phyloP scores from a whole-genome alignment of 2,888 invertebrate genomes.

The Tachystola acroxantha region DNA sequence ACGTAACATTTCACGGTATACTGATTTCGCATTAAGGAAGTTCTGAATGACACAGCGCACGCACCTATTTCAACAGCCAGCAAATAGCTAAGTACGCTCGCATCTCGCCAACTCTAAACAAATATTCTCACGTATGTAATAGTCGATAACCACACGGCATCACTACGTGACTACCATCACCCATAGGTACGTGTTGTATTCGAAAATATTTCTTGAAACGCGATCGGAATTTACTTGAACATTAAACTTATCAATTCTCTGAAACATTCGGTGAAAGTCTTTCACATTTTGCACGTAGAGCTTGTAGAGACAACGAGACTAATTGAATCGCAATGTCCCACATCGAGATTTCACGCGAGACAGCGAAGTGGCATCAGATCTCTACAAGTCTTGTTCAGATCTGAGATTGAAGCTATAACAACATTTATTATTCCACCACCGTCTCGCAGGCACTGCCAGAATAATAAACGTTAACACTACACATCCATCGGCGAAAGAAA shows the following conservation, averaged over 20 bases:
- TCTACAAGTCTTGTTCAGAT: conserved; percentile 39
- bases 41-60: conserved; percentile 35
- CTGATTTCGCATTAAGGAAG: conserved; percentile 42
- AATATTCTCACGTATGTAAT: conserved; percentile 67
- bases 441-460: conserved; percentile 52
- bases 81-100: conserved; percentile 23
- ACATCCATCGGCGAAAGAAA: conserved; percentile 59
- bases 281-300: not conserved
- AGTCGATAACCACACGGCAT: conserved; percentile 43
- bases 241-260: not conserved
- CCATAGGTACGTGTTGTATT: conserved; percentile 49
- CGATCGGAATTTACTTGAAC: conserved; percentile 7
- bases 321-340: conserved; percentile 2
- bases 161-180: conserved; percentile 51
- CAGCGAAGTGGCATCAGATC: conserved; percentile 10
- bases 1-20: conserved; percentile 32
- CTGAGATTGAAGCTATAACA: conserved; percentile 39
- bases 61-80: conserved; percentile 31
- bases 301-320: not conserved
- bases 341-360: conserved; percentile 5
- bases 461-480: conserved; percentile 63
- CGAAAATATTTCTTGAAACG: conserved; percentile 18
- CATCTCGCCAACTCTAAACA: conserved; percentile 35
- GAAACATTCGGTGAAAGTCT: conserved; percentile 4
- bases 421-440: conserved; percentile 54